phyloP scores from a whole-genome alignment of 2,888 invertebrate genomes.

The Microctonus hyperodae region DNA sequence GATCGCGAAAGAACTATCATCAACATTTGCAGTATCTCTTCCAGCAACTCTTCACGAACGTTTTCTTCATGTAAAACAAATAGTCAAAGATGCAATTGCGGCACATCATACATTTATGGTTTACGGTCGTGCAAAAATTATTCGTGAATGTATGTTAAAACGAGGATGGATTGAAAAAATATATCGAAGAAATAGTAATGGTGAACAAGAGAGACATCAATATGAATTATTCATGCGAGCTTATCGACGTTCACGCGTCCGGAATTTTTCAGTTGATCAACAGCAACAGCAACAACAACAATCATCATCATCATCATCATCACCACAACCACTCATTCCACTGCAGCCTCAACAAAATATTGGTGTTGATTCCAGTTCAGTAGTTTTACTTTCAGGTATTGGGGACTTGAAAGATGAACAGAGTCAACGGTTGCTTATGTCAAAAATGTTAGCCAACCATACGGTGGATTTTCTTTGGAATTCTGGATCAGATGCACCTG shows the following conservation, averaged over 20 bases:
- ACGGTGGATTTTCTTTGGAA: slow-evolving; percentile 92
- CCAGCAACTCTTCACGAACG: slow-evolving; percentile 52
- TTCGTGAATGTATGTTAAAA: slow-evolving; percentile 56
- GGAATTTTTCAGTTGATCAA: slow-evolving; percentile 34
- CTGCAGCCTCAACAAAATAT: slow-evolving; percentile 19
- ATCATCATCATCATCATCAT: too few relatives aligned
- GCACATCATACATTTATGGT: slow-evolving; percentile 58
- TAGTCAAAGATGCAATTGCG: slow-evolving; percentile 55
- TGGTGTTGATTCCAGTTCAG: slow-evolving; percentile 52
- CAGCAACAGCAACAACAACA: slow-evolving; percentile 20
- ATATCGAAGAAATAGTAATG: slow-evolving; percentile 46
- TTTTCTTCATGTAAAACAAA: slow-evolving; percentile 52
- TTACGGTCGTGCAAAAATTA: slow-evolving; percentile 55
- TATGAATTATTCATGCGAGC: slow-evolving; percentile 17
- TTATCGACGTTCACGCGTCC: slow-evolving; percentile 34
- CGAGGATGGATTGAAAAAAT: slow-evolving; percentile 61
- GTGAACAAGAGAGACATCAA: slow-evolving; percentile 34
- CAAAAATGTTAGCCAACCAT: slow-evolving; percentile 79
- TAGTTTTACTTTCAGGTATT: slow-evolving; percentile 53
- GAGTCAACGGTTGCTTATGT: slow-evolving; percentile 64
- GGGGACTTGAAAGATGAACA: slow-evolving; percentile 54
- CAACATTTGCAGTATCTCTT: slow-evolving; percentile 23
- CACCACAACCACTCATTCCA: background rate
- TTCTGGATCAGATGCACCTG: slow-evolving; percentile 81
- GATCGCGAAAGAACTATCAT: background rate